phyloP scores from a whole-genome alignment of 2,113 vertebrate genomes.

The Corydoras sp. region DNA sequence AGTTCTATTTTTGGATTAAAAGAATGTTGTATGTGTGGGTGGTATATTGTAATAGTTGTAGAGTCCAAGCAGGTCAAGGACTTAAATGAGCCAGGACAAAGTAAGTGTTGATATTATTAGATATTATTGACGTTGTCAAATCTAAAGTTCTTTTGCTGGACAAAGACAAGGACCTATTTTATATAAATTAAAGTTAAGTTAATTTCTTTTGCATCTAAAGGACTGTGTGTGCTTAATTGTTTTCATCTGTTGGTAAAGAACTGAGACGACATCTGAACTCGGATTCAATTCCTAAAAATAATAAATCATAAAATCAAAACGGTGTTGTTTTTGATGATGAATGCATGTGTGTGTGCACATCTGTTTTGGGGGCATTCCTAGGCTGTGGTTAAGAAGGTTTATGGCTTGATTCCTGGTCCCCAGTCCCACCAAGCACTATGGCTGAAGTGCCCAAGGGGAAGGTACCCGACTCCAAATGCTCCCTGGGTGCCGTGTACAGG shows the following conservation, averaged over 20 bases:
- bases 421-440: no score
- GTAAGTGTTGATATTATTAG: constrained; percentile 44
- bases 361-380: no score
- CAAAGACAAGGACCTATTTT: constrained; percentile 57
- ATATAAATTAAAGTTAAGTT: constrained; percentile 63
- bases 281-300: no score
- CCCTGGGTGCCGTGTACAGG: no score
- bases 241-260: constrained; percentile 13
- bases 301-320: no score
- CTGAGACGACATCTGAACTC: background rate
- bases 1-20: constrained; percentile 25
- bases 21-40: constrained; percentile 24
- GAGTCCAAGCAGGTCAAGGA: constrained; percentile 65
- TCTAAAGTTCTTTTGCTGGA: constrained; percentile 67
- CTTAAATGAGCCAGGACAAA: constrained; percentile 44
- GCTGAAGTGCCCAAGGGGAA: no score
- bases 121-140: constrained; percentile 44
- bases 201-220: constrained; percentile 41
- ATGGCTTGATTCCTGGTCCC: no score
- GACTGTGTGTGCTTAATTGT: constrained; percentile 16
- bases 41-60: constrained; percentile 39
- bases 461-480: no score
- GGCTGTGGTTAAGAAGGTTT: no score
- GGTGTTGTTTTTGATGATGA: no score
- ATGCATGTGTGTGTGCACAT: no score